These are phyloP conservation scores for Premnoplex brunnescens DNA, from an alignment of 2,797 vertebrate species.

Conservation along the genomic window DNA sequence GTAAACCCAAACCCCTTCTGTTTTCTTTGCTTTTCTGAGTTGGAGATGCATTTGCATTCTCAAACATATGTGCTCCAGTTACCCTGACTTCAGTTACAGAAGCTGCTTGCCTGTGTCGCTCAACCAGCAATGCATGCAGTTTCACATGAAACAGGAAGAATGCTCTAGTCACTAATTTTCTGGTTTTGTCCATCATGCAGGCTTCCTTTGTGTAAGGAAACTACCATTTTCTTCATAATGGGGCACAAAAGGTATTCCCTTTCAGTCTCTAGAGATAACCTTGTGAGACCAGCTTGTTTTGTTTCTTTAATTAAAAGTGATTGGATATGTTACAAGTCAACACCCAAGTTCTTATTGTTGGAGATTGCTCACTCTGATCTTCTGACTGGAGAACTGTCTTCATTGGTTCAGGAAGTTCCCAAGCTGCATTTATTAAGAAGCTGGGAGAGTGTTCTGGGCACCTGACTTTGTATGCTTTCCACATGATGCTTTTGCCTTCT, in stretches of 20 bases:
- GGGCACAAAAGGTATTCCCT: neutral
- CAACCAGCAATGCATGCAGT: rapidly evolving
- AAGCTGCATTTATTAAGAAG: neutral
- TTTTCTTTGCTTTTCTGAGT: neutral
- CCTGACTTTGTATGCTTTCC: neutral
- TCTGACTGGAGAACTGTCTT: neutral
- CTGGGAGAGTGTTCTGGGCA: neutral
- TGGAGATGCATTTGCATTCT: neutral
- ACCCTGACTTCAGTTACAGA: neutral
- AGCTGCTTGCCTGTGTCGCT: neutral
- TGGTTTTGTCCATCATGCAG: neutral
- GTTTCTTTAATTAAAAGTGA: neutral
- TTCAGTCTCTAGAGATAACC: neutral
- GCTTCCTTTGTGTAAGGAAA: neutral
- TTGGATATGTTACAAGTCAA: neutral
- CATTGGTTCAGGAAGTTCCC: neutral
- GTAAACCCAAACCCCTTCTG: neutral
- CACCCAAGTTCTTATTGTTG: neutral
- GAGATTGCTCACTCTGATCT: neutral
- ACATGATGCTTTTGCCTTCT: neutral
- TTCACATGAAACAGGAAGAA: neutral
- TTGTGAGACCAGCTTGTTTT: neutral
- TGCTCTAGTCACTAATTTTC: neutral
- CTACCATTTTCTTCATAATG: neutral
- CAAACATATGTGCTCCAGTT: neutral